These are phyloP conservation scores for Calyptomena viridis DNA, from an alignment of 2,113 vertebrate genomes.

Conservation along the genomic window DNA sequence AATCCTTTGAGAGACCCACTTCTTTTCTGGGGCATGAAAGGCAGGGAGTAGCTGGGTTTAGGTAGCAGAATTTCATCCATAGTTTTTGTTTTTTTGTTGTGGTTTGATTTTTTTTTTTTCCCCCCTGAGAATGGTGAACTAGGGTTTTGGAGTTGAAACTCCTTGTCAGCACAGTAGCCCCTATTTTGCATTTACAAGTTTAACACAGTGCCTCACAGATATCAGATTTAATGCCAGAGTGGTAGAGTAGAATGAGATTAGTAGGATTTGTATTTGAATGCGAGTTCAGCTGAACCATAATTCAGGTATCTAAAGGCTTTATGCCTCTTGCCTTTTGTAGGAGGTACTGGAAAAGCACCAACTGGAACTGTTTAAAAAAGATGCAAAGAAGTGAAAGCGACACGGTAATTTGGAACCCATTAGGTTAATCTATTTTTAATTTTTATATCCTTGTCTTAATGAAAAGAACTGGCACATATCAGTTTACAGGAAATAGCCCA, in stretches of 20 bases:
- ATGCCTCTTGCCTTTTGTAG: not conserved
- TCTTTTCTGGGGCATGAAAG: not conserved
- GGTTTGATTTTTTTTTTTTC: not conserved
- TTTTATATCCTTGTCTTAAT: slow-evolving; percentile 60
- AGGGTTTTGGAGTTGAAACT: not conserved
- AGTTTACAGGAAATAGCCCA: slow-evolving; percentile 58
- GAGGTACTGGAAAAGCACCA: not conserved
- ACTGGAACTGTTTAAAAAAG: not conserved
- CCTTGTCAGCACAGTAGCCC: not conserved
- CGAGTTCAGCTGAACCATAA: not conserved
- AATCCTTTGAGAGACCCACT: not conserved
- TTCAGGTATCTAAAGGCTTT: not conserved
- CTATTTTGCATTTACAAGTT: not conserved
- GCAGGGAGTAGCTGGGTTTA: not conserved
- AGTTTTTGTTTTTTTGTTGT: not conserved
- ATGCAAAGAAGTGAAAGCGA: not conserved
- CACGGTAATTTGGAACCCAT: slow-evolving; percentile 53
- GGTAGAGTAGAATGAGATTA: not conserved
- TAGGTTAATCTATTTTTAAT: slow-evolving; percentile 65
- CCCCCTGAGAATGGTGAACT: not conserved
- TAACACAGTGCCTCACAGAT: not conserved
- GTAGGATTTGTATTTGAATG: not conserved
- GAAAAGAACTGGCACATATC: slow-evolving; percentile 54
- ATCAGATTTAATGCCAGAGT: not conserved
- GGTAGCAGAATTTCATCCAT: not conserved